A percentile compares a stretch with the other conserved stretches of the same genome.
Conservation (phyloP, 1,140 invertebrate species). For the Drosophila varians region DNA sequence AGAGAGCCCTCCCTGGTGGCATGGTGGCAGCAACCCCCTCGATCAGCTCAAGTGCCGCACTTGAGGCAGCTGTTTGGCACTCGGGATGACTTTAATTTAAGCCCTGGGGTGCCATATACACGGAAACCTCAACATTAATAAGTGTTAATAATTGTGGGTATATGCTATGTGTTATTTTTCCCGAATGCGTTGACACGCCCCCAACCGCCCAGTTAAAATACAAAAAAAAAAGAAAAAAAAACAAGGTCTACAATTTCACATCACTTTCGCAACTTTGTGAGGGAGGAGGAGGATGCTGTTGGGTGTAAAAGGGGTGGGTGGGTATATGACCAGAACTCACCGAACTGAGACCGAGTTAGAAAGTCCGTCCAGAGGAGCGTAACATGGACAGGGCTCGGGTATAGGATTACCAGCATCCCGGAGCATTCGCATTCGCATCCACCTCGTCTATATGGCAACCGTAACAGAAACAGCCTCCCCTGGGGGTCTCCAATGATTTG, state of each 20-base stretch:
- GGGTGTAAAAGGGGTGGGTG: not conserved
- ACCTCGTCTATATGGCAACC: not conserved
- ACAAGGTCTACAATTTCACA: slow-evolving; percentile 68
- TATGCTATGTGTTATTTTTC: slow-evolving; percentile 32
- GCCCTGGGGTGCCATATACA: slow-evolving; percentile 73
- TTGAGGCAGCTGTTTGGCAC: slow-evolving; percentile 58
- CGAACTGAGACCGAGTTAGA: slow-evolving; percentile 56
- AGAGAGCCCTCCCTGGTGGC: not conserved
- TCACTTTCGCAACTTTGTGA: slow-evolving; percentile 63
- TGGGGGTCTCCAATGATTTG: slow-evolving; percentile 62
- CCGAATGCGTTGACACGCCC: slow-evolving; percentile 52
- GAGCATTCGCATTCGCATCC: slow-evolving; percentile 20
- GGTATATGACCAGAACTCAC: slow-evolving; percentile 15
- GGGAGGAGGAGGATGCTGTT: slow-evolving; percentile 1
- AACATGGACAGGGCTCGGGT: slow-evolving; percentile 47
- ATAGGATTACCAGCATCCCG: slow-evolving; percentile 53
- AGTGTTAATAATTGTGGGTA: slow-evolving; percentile 77
- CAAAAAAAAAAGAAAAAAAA: not conserved
- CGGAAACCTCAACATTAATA: slow-evolving; percentile 80
- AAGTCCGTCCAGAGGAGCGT: slow-evolving; percentile 73
- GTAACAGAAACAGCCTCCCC: slow-evolving; percentile 40
- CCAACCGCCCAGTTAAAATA: slow-evolving; percentile 32
- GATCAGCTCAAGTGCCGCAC: slow-evolving; percentile 59
- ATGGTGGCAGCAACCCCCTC: slow-evolving; percentile 19
- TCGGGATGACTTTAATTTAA: slow-evolving; percentile 71